phyloP scores from a whole-genome alignment of 2,797 vertebrate species.

The Heliangelus exortis region DNA sequence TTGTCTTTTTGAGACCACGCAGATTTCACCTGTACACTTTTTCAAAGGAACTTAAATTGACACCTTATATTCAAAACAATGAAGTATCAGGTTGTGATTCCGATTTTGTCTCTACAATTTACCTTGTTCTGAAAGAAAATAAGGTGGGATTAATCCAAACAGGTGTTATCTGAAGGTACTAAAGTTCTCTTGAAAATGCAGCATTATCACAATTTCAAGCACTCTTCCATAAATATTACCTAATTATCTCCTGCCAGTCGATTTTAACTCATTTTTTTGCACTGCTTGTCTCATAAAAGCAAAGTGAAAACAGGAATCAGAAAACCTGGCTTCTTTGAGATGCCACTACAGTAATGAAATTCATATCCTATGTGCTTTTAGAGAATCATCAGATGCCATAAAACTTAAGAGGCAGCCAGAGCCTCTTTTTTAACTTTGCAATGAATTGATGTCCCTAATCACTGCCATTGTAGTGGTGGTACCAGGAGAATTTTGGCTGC shows the following conservation, averaged over 20 bases:
- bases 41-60: conserved; percentile 19
- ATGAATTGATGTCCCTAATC: not conserved
- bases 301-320: conserved; percentile 24
- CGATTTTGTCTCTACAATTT: conserved; percentile 66
- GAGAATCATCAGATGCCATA: not conserved
- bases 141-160: conserved; percentile 55
- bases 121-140: conserved; percentile 71
- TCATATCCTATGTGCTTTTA: not conserved
- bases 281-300: not conserved
- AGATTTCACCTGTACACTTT: not conserved
- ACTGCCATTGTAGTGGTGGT: not conserved
- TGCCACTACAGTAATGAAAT: conserved; percentile 5
- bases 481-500: not conserved
- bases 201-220: conserved; percentile 47
- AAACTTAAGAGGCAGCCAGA: not conserved
- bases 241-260: conserved; percentile 27
- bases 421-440: not conserved
- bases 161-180: conserved; percentile 62
- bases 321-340: conserved; percentile 8
- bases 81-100: conserved; percentile 31
- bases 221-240: conserved; percentile 39
- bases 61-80: not conserved
- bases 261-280: not conserved
- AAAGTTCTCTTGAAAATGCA: conserved; percentile 61
- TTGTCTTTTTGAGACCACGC: not conserved